Conservation (phyloP, 2,113 vertebrate species). For the Prunella himalayana region DNA sequence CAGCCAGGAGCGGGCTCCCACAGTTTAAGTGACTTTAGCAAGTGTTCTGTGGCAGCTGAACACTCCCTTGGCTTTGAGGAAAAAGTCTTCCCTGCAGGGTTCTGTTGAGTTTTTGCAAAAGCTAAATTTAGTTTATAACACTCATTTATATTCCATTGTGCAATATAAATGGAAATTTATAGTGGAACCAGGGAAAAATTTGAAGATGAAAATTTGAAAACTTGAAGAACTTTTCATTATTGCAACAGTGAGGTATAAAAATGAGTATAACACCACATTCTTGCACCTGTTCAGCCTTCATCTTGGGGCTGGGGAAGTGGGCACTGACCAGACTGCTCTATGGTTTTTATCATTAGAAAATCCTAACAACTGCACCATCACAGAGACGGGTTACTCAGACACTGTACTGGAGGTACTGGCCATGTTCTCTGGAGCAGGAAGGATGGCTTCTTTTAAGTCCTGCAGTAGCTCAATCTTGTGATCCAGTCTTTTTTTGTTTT, state of each 20-base stretch:
- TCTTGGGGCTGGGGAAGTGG: background rate
- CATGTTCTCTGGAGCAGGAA: background rate
- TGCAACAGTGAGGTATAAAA: conserved; percentile 13
- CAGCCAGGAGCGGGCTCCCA: background rate
- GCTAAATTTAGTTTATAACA: background rate
- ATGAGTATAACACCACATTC: background rate
- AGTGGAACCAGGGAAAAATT: background rate
- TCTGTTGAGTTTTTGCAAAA: background rate
- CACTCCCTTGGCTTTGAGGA: background rate
- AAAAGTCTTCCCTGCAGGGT: background rate
- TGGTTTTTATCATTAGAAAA: background rate
- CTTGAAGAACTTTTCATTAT: background rate
- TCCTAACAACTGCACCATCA: background rate
- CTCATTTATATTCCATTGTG: background rate
- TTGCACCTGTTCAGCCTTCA: background rate
- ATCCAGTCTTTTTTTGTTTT: conserved; percentile 54
- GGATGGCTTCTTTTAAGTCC: conserved; percentile 30
- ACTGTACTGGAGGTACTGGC: conserved; percentile 15
- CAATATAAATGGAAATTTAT: background rate
- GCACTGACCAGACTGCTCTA: background rate
- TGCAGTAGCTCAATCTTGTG: conserved; percentile 55
- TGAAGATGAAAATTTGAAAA: background rate
- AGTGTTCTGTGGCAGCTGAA: background rate
- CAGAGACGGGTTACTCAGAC: background rate
- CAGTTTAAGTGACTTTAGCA: background rate